Conservation (phyloP, 2,797 vertebrate species). For the Sebastes miniatus region DNA sequence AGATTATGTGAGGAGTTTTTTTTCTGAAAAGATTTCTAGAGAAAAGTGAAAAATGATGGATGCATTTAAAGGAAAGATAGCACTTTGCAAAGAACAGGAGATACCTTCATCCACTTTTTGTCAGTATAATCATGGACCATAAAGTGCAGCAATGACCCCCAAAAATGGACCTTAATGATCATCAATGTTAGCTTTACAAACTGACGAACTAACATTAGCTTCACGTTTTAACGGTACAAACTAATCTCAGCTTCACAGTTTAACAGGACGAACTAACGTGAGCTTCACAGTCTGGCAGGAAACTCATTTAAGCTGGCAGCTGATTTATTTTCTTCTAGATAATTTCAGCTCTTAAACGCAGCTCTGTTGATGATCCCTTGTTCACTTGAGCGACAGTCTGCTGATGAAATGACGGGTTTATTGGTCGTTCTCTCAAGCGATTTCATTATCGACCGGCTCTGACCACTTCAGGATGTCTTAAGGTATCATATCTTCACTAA, state of each 20-base stretch:
- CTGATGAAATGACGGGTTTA: not conserved
- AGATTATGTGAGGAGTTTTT: not conserved
- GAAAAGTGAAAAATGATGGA: not conserved
- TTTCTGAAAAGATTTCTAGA: not conserved
- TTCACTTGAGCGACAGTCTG: not conserved
- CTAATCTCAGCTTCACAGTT: too few species aligned
- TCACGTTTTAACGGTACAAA: too few species aligned
- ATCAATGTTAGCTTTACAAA: too few species aligned
- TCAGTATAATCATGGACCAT: not conserved
- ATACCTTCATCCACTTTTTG: not conserved
- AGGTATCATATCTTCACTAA: not conserved
- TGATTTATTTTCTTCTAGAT: too few species aligned
- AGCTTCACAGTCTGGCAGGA: too few species aligned
- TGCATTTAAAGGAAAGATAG: not conserved
- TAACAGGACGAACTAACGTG: too few species aligned
- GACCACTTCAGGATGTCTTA: not conserved
- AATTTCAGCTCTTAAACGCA: too few species aligned
- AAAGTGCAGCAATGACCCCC: not conserved
- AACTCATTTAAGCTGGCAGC: too few species aligned
- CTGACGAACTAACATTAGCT: too few species aligned
- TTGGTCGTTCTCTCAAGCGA: not conserved
- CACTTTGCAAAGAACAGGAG: not conserved
- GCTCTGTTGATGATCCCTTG: not conserved
- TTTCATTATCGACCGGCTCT: not conserved
- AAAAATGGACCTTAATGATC: not conserved